phyloP scores from a whole-genome alignment of 2,888 invertebrate species.

The Noctua pronuba region DNA sequence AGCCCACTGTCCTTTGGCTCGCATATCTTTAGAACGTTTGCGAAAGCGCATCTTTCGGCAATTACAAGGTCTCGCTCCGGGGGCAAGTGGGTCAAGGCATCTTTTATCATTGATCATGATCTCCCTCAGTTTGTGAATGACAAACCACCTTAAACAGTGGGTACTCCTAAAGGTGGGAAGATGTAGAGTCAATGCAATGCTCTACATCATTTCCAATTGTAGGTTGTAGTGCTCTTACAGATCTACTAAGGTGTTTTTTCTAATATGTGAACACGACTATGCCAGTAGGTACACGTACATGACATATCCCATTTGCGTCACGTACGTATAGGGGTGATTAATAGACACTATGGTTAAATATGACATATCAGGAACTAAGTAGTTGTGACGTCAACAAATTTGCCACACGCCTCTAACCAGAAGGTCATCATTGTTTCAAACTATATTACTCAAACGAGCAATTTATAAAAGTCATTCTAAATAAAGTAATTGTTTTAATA shows the following conservation, averaged over 20 bases:
- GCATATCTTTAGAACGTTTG: constrained; percentile 40
- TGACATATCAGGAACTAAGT: constrained; percentile 6
- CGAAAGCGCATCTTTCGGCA: constrained; percentile 52
- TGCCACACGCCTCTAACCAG: neutral
- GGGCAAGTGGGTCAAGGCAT: constrained; percentile 53
- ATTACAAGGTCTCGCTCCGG: constrained; percentile 46
- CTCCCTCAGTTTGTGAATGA: constrained; percentile 53
- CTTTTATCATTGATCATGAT: constrained; percentile 51
- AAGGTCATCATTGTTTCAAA: constrained; percentile 22
- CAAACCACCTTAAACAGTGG: constrained; percentile 18
- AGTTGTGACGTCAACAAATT: constrained; percentile 23
- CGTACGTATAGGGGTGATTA: neutral
- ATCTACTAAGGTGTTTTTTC: neutral
- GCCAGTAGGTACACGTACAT: neutral
- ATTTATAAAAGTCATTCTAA: constrained; percentile 8
- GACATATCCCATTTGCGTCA: neutral
- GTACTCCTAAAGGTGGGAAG: neutral
- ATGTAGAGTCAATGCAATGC: neutral
- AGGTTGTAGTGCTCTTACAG: too few species aligned
- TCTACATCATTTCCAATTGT: neutral
- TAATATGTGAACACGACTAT: neutral
- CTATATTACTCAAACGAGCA: constrained; percentile 7
- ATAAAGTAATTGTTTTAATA: neutral
- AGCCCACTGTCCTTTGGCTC: constrained; percentile 13
- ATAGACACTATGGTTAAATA: constrained; percentile 3